A percentile compares a stretch with the other conserved stretches of the same genome.
Evolutionary conservation across 2,797 vertebrate species (phyloP).

Genomic region (Orientallactaga sibirica): DNA sequence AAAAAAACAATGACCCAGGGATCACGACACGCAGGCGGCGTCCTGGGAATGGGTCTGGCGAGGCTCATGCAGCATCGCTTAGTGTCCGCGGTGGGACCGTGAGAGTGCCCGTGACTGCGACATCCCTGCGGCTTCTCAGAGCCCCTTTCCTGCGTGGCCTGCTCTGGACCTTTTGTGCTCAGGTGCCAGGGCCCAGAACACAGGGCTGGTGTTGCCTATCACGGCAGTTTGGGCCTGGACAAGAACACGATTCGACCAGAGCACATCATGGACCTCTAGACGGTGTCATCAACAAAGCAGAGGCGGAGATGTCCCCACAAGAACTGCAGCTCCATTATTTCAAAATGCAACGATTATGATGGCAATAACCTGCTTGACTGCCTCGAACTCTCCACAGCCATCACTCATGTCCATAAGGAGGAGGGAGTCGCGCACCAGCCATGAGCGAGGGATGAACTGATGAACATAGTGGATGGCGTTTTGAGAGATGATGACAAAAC

Average conservation of each 20-base stretch:
- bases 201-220: conserved; percentile 82
- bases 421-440: no score
- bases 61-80: no score
- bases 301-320: conserved; percentile 96
- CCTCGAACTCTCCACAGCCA: no score
- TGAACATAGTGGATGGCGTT: no score
- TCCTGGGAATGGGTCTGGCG: no score
- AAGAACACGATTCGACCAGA: conserved; percentile 95
- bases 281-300: conserved; percentile 96
- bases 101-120: conserved; percentile 65
- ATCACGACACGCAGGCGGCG: no score
- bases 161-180: conserved; percentile 76
- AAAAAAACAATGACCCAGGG: no score
- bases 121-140: conserved; percentile 68
- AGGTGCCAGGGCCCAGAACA: conserved; percentile 81
- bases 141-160: conserved; percentile 80
- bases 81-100: no score
- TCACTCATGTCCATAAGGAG: no score
- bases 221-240: conserved; percentile 90
- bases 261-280: conserved; percentile 99
- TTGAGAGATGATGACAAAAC: conserved; percentile 74
- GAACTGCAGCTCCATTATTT: conserved; percentile 65
- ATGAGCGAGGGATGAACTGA: no score
- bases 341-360: no score
- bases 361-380: no score